A percentile compares a stretch with the other conserved stretches of the same genome.
Conservation (phyloP, 2,888 invertebrate species). For the Lottia gigantea region DNA sequence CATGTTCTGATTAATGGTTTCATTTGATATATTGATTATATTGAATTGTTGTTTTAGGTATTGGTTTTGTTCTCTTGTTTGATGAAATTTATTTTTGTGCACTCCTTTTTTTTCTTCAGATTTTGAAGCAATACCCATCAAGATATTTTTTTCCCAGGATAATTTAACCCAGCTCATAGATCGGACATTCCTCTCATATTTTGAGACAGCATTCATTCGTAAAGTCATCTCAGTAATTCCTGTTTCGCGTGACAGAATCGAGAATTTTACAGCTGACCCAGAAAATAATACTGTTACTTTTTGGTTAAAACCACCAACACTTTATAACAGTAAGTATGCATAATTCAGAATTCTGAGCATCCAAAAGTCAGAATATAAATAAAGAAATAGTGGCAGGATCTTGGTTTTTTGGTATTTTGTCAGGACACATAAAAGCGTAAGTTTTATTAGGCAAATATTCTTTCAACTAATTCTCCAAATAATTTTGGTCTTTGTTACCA, state of each 20-base stretch:
- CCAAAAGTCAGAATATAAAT: too few relatives aligned
- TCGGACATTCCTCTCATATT: not conserved
- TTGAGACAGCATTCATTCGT: not conserved
- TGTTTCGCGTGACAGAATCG: not conserved
- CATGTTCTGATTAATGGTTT: too few relatives aligned
- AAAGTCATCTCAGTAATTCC: slow-evolving; percentile 3
- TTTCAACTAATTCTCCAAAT: too few relatives aligned
- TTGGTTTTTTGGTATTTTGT: too few relatives aligned
- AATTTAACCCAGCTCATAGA: not conserved
- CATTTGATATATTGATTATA: too few relatives aligned
- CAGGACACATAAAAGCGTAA: too few relatives aligned
- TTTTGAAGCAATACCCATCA: slow-evolving; percentile 2
- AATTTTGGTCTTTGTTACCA: too few relatives aligned
- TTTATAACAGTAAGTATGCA: not conserved
- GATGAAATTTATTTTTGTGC: not conserved
- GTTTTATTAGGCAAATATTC: too few relatives aligned
- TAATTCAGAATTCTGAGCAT: not conserved
- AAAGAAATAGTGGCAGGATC: too few relatives aligned
- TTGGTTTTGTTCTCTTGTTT: too few relatives aligned
- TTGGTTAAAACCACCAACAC: not conserved
- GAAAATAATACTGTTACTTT: slow-evolving; percentile 8
- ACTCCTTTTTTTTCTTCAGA: not conserved
- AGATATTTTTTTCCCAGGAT: not conserved
- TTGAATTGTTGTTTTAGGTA: too few relatives aligned
- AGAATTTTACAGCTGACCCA: slow-evolving; percentile 5